Percentiles rank a stretch among this genome's conserved stretches.
Conservation (phyloP, 2,888 invertebrate species). For the Anoncus sp. region DNA sequence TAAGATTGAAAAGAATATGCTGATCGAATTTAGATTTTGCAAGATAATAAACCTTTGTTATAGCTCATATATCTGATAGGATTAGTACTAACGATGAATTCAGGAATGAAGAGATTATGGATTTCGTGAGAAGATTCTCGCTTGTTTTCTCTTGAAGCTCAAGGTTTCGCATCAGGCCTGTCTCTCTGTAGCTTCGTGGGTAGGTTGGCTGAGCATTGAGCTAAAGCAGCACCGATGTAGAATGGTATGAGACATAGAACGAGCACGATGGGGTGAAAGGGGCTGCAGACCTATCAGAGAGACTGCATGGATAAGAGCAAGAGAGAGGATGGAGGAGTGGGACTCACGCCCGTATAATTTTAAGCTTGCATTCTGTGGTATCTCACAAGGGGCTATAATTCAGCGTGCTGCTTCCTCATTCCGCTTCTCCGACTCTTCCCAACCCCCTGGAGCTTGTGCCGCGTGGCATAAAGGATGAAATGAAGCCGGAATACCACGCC, state of each 20-base stretch:
- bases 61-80: background rate
- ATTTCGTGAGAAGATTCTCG: conserved; percentile 1
- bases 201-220: conserved; percentile 38
- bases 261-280: conserved; percentile 34
- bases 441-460: conserved; percentile 54
- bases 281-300: conserved; percentile 44
- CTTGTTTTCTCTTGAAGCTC: conserved; percentile 3
- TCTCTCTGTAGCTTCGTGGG: background rate
- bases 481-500: conserved; percentile 80
- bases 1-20: background rate
- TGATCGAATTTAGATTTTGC: background rate
- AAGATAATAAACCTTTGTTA: background rate
- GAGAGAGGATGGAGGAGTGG: conserved; percentile 70
- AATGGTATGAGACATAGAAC: conserved; percentile 38
- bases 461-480: conserved; percentile 79
- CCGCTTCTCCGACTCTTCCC: conserved; percentile 66
- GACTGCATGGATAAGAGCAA: conserved; percentile 41
- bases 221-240: conserved; percentile 31
- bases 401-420: conserved; percentile 74
- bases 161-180: background rate
- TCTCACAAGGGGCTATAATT: conserved; percentile 82
- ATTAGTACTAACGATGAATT: conserved; percentile 24
- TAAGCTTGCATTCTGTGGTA: conserved; percentile 81
- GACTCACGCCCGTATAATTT: conserved; percentile 82
- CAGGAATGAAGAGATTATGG: background rate